These are phyloP conservation scores for Acromyrmex heyeri DNA, from an alignment of 1,140 invertebrate genomes.

Conservation along the genomic window DNA sequence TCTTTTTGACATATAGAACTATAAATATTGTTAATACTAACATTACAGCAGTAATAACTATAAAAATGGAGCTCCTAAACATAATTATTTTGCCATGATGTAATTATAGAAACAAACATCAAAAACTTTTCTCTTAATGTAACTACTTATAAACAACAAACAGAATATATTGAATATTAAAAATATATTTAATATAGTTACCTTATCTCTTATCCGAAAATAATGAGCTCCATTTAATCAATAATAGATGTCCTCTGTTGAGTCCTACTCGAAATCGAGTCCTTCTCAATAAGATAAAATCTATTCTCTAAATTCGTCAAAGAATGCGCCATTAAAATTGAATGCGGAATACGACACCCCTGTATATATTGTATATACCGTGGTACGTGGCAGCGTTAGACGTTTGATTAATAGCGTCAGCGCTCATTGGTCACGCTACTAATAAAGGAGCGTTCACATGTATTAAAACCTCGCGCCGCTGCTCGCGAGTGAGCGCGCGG, in stretches of 20 bases:
- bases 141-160: too few relatives aligned
- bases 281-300: not conserved
- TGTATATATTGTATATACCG: not conserved
- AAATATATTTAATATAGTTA: too few relatives aligned
- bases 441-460: conserved; percentile 86
- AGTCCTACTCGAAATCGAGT: not conserved
- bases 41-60: too few relatives aligned
- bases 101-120: too few relatives aligned
- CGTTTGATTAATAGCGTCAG: conserved; percentile 85
- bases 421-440: conserved; percentile 86
- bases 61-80: too few relatives aligned
- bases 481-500: conserved; percentile 68
- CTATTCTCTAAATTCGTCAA: not conserved
- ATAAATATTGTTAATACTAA: too few relatives aligned
- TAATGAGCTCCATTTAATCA: not conserved
- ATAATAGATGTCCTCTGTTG: not conserved
- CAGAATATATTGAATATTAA: too few relatives aligned
- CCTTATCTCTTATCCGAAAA: not conserved
- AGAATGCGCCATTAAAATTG: conserved; percentile 44
- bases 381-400: conserved; percentile 75
- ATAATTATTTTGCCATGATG: too few relatives aligned
- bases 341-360: conserved; percentile 32
- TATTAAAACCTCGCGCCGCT: conserved; percentile 83
- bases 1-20: too few relatives aligned
- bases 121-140: too few relatives aligned